Conservation (phyloP, 2,113 vertebrate genomes). For the Brachypteracias leptosomus region DNA sequence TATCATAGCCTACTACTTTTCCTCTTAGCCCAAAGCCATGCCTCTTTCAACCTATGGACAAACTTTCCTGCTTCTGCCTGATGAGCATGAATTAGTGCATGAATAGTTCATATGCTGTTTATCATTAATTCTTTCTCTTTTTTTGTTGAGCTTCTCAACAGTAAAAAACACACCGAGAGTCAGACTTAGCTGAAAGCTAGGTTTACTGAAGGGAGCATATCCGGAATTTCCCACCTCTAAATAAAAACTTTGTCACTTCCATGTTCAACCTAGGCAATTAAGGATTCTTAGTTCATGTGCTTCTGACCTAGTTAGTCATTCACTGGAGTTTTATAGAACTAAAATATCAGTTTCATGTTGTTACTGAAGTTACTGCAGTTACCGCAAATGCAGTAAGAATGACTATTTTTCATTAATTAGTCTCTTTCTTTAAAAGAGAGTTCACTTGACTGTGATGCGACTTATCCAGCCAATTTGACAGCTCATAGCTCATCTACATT, state of each 20-base stretch:
- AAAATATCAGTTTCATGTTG: neutral
- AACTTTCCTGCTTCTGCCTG: neutral
- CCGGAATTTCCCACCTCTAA: neutral
- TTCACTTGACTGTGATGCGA: neutral
- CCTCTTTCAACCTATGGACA: neutral
- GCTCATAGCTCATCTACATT: neutral
- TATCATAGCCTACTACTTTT: neutral
- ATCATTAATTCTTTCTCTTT: neutral
- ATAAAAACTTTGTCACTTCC: neutral
- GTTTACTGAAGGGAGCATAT: neutral
- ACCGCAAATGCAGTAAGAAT: neutral
- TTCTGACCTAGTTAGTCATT: neutral
- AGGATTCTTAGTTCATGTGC: neutral
- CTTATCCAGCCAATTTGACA: neutral
- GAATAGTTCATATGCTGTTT: neutral
- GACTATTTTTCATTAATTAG: neutral
- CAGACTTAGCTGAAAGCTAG: neutral
- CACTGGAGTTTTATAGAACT: neutral
- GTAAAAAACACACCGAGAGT: neutral
- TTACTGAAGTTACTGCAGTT: neutral
- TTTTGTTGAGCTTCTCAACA: neutral
- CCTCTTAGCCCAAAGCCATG: neutral
- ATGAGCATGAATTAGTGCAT: neutral
- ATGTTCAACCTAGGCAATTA: neutral
- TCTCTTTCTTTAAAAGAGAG: neutral